phyloP scores from a whole-genome alignment of 37 sponge, comb jelly and placozoan species.

The Beroe ovata region DNA sequence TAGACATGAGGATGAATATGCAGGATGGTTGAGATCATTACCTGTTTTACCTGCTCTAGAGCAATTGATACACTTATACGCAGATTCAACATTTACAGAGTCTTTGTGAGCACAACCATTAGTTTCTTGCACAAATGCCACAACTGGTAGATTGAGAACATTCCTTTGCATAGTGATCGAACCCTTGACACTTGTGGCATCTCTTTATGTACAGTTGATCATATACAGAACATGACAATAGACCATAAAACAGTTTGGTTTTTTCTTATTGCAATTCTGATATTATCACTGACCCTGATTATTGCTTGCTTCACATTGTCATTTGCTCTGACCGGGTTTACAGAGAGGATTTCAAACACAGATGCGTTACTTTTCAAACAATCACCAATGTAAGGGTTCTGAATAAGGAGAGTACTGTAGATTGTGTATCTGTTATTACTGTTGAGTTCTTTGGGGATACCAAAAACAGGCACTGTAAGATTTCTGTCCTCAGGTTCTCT shows the following conservation, averaged over 20 bases:
- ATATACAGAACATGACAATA: not conserved
- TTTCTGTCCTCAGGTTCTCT: too few species aligned
- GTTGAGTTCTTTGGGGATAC: too few species aligned
- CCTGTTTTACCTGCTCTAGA: not conserved
- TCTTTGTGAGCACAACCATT: not conserved
- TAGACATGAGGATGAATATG: not conserved
- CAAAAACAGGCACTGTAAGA: too few species aligned
- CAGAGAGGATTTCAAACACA: too few species aligned
- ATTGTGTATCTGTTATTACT: too few species aligned
- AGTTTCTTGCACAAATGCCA: slow-evolving; percentile 12
- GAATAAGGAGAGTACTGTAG: too few species aligned
- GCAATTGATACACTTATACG: not conserved
- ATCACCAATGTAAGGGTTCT: too few species aligned
- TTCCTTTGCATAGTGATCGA: not conserved
- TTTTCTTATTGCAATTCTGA: not conserved
- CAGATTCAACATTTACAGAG: not conserved
- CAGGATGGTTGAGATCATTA: slow-evolving; percentile 4
- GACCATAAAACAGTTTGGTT: not conserved
- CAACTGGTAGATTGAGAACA: slow-evolving; percentile 18
- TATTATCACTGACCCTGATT: too few species aligned
- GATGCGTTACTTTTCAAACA: too few species aligned
- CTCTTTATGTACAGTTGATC: not conserved
- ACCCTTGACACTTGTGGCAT: slow-evolving; percentile 3
- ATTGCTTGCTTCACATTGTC: too few species aligned
- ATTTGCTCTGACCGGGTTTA: too few species aligned